phyloP scores from a whole-genome alignment of 1,140 invertebrate species.

The Helicoverpa armigera region DNA sequence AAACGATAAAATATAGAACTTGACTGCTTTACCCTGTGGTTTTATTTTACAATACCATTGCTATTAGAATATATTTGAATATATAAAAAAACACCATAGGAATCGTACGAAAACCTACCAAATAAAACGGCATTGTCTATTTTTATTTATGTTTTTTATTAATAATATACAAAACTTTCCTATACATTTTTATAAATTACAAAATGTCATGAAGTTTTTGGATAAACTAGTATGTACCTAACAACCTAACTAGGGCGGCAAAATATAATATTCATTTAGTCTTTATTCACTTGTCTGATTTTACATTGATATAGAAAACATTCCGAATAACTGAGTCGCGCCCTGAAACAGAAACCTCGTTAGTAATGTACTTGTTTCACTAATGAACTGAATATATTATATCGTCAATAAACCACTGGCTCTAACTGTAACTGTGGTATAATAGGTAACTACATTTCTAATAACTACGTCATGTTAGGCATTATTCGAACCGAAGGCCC shows the following conservation, averaged over 20 bases:
- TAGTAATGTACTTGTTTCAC: neutral
- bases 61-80: too few relatives aligned
- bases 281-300: conserved; percentile 77
- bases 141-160: conserved; percentile 83
- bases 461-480: too few relatives aligned
- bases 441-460: too few relatives aligned
- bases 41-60: conserved; percentile 61
- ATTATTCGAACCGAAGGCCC: too few relatives aligned
- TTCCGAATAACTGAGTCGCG: conserved; percentile 36
- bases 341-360: conserved; percentile 41
- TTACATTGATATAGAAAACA: conserved; percentile 53
- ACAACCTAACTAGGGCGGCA: conserved; percentile 59
- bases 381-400: neutral
- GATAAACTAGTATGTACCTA: conserved; percentile 53
- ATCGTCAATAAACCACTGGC: neutral
- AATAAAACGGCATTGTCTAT: conserved; percentile 79
- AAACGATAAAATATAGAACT: conserved; percentile 88
- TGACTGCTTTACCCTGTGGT: conserved; percentile 85
- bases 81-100: too few relatives aligned
- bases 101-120: neutral
- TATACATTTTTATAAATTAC: conserved; percentile 75
- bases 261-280: conserved; percentile 63
- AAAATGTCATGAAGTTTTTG: conserved; percentile 58
- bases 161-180: conserved; percentile 72
- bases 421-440: neutral